A percentile compares a stretch with the other conserved stretches of the same genome.
phyloP scores from a whole-genome alignment of 2,797 vertebrate genomes.

The Enteromius mattozi region DNA sequence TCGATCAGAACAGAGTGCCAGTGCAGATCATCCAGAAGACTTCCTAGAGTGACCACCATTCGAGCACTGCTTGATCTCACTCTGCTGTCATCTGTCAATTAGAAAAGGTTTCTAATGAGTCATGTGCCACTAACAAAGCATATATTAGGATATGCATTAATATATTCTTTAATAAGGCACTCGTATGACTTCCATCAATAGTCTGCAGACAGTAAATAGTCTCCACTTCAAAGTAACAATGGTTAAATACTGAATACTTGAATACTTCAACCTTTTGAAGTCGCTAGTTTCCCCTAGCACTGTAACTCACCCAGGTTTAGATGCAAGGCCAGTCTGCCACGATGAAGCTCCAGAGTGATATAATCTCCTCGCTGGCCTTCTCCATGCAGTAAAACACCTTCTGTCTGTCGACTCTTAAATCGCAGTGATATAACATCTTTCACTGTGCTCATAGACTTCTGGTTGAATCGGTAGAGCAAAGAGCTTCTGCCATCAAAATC shows the following conservation, averaged over 20 bases:
- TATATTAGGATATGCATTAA: not conserved
- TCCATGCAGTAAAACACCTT: constrained; percentile 93
- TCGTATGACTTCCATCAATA: not conserved
- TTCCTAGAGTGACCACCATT: constrained; percentile 85
- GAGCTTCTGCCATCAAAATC: constrained; percentile 96
- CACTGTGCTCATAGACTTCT: constrained; percentile 96
- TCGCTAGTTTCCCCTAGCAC: not conserved
- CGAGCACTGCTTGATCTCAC: constrained; percentile 81
- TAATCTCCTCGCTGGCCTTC: constrained; percentile 95
- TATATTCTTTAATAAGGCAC: not conserved
- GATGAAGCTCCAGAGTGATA: constrained; percentile 92
- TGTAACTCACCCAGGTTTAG: constrained; percentile 87
- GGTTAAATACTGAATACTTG: constrained; percentile 11
- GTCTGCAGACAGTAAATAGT: not conserved
- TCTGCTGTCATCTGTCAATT: constrained; percentile 84
- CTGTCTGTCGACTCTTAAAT: constrained; percentile 92
- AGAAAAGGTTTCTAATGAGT: not conserved
- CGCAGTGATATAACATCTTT: constrained; percentile 96
- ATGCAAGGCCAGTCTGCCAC: constrained; percentile 86
- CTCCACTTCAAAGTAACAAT: not conserved
- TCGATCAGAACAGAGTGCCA: constrained; percentile 95
- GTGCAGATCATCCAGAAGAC: constrained; percentile 94
- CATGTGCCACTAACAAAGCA: not conserved
- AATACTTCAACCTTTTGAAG: constrained; percentile 10
- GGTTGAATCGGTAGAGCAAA: constrained; percentile 95